phyloP scores from a whole-genome alignment of 2,113 vertebrate species.

The Syngnathus typhle region DNA sequence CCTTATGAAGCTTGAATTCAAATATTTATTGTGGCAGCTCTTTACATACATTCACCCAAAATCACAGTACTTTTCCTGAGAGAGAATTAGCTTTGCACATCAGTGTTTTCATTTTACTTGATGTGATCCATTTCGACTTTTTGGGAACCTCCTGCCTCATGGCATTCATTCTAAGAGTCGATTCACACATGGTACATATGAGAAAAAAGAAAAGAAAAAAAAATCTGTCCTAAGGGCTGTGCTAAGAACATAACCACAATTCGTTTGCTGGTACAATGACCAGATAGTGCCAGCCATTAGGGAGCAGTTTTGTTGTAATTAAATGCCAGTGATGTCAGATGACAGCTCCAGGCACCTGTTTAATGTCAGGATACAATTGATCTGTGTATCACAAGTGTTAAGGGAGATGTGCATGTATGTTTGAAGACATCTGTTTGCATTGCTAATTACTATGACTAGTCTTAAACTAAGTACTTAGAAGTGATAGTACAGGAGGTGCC shows the following conservation, averaged over 20 bases:
- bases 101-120: conserved; percentile 14
- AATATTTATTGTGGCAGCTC: conserved; percentile 10
- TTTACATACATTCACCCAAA: conserved; percentile 23
- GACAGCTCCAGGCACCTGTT: conserved; percentile 49
- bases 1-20: background rate
- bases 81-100: conserved; percentile 25
- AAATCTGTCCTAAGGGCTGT: conserved; percentile 21
- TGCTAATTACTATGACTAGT: background rate
- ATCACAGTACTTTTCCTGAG: conserved; percentile 13
- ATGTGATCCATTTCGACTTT: conserved; percentile 17
- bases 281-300: conserved; percentile 36
- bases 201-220: background rate
- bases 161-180: conserved; percentile 28
- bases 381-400: conserved; percentile 6
- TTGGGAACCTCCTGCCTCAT: conserved; percentile 19
- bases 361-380: conserved; percentile 13
- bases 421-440: background rate
- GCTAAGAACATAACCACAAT: conserved; percentile 37
- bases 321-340: conserved; percentile 31
- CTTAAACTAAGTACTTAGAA: background rate
- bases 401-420: conserved; percentile 25
- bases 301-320: conserved; percentile 32
- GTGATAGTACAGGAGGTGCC: background rate
- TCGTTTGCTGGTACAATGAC: conserved; percentile 35
- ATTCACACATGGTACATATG: conserved; percentile 27